Evolutionary conservation across 2,888 invertebrate species (phyloP).

Genomic region (Nomada flava): DNA sequence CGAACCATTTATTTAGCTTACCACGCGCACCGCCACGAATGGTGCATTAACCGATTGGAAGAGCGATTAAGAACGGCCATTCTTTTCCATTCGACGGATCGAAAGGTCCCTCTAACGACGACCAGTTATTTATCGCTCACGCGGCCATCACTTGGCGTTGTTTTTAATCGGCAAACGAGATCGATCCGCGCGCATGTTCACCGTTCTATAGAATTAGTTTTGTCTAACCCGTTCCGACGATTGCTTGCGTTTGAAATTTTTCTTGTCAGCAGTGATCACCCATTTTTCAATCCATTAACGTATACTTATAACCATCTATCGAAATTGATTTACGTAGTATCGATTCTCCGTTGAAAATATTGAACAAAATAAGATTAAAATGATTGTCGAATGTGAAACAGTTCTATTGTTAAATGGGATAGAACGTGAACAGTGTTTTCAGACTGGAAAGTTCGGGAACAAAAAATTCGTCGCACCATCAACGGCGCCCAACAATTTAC

Average conservation of each 20-base stretch:
- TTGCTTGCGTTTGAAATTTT: no score
- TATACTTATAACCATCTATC: no score
- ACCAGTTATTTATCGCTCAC: slow-evolving; percentile 64
- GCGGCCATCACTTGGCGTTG: slow-evolving; percentile 59
- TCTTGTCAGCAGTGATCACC: no score
- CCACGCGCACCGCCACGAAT: slow-evolving; percentile 60
- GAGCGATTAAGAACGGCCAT: slow-evolving; percentile 71
- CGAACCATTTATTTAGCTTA: slow-evolving; percentile 70
- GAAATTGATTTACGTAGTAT: no score
- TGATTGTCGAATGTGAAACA: no score
- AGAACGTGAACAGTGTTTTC: no score
- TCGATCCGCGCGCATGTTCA: slow-evolving; percentile 20
- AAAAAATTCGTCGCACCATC: neutral
- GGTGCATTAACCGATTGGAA: slow-evolving; percentile 73
- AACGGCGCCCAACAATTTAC: neutral
- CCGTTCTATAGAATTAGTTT: slow-evolving; percentile 11
- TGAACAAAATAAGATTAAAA: no score
- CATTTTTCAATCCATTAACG: no score
- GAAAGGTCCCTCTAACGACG: slow-evolving; percentile 67
- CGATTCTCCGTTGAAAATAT: no score
- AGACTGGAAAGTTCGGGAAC: neutral
- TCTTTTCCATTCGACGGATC: slow-evolving; percentile 70
- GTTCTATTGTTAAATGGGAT: no score
- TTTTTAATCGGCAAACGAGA: slow-evolving; percentile 57
- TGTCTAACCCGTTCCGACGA: neutral